Percentiles rank a stretch among this genome's conserved stretches.
phyloP scores from a whole-genome alignment of 2,888 invertebrate species.

The Tenthredo distinguenda region DNA sequence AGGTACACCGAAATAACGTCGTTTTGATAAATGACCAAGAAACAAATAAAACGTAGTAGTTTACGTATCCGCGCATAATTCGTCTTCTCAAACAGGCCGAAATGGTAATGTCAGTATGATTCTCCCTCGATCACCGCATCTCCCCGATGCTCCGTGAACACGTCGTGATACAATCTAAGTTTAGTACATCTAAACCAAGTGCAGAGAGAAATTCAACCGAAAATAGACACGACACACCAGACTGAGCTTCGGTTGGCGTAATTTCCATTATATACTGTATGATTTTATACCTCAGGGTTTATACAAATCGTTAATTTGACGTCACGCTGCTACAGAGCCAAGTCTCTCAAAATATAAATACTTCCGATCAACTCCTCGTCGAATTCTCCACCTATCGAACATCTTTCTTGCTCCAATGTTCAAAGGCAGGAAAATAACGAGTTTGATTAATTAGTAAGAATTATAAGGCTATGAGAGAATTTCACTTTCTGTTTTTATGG shows the following conservation, averaged over 20 bases:
- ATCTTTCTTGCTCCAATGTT: background rate
- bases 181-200: background rate
- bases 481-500: background rate
- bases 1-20: background rate
- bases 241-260: background rate
- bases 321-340: background rate
- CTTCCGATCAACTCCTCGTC: background rate
- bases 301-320: background rate
- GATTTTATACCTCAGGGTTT: background rate
- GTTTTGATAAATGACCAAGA: background rate
- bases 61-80: too few relatives aligned
- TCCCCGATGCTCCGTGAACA: background rate
- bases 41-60: background rate
- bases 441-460: background rate
- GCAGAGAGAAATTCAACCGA: constrained; percentile 18
- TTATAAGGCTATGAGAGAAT: background rate
- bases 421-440: too few relatives aligned
- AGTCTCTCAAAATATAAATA: background rate
- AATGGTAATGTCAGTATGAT: background rate
- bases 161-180: constrained; percentile 6
- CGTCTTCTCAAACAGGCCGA: too few relatives aligned
- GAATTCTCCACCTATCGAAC: background rate
- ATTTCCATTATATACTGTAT: background rate
- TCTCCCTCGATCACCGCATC: background rate
- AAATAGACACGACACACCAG: constrained; percentile 26